A percentile compares a stretch with the other conserved stretches of the same genome.
phyloP scores from a whole-genome alignment of 2,113 vertebrate genomes.

The Eubucco bourcierii region DNA sequence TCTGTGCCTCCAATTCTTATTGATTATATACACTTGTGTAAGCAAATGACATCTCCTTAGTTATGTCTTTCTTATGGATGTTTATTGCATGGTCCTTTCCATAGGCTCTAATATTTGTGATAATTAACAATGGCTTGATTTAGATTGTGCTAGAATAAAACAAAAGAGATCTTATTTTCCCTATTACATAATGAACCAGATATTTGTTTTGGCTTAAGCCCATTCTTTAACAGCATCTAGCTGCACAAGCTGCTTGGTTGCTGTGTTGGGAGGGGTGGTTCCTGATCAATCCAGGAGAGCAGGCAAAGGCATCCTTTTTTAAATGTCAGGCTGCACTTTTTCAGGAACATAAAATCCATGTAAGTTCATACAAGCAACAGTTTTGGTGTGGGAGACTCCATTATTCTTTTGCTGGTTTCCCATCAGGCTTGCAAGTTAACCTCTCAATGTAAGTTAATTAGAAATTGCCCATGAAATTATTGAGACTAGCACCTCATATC shows the following conservation, averaged over 20 bases:
- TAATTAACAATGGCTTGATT: constrained; percentile 34
- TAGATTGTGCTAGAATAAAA: background rate
- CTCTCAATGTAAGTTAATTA: constrained; percentile 50
- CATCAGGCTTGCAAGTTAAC: constrained; percentile 25
- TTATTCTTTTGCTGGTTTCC: background rate
- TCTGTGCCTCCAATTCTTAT: background rate
- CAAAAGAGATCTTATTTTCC: background rate
- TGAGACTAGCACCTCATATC: constrained; percentile 3
- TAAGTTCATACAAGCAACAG: background rate
- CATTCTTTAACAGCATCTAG: background rate
- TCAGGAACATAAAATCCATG: background rate
- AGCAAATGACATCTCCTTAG: background rate
- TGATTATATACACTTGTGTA: background rate
- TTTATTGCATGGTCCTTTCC: background rate
- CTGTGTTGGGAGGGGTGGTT: background rate
- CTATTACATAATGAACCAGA: background rate
- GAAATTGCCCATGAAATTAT: constrained; percentile 49
- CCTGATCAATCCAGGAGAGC: background rate
- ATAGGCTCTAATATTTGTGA: background rate
- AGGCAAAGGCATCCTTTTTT: background rate
- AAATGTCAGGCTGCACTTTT: background rate
- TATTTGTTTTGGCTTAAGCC: background rate
- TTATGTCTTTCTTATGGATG: background rate
- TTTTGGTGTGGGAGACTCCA: background rate
- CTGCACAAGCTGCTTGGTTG: background rate